Base-by-base conservation (phyloP, 2,113 vertebrate genomes). In the Deroptyus accipitrinus region DNA sequence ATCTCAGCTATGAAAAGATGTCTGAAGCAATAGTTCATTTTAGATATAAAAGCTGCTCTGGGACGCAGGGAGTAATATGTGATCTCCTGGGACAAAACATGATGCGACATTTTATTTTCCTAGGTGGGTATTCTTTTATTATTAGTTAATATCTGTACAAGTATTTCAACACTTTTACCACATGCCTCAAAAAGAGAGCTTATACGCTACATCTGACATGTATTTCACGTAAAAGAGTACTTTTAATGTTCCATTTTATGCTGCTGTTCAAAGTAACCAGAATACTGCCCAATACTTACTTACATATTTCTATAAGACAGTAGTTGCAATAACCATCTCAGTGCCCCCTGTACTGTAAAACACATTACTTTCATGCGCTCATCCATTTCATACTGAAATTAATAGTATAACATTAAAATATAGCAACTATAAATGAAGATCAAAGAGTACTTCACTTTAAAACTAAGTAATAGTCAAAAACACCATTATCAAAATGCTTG, bases 131-230 rank as follows among this genome's bases (percentile, higher is more conserved):
- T 42, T 87, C 88, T 59, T 66, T 86, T 0, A 77, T 51, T 69
- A 87, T 48, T 64, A 63, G 37, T 75, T 75, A 51, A 49, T 67
- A 64, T 31, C 66, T 24, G 8, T 33, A 49, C 4, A 13, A 31
- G 5, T 42, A 79, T 42, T 92, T 81, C 51, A 75, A n/a, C 33
- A 41, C 8, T 67, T 67, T 33, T 83, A 74, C 20, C 11, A 48
- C 16, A 41, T 31, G 30, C 24, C 35, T 66, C 24, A 61, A 64
- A 81, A 79, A 54, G 11, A 69, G 41, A 57, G 16, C 18, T 83
- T 51, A 68, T 37, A 31, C 0, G 0, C 6, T 59, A 84, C 22
- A 13, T 69, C 30, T 42, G 39, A 86, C 7, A 33, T 0, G 2
- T 22, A 67, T 81, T 63, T 68, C 68, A 84, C n/a, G 33, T n/a